A percentile compares a stretch with the other conserved stretches of the same genome.
Evolutionary conservation across 1,140 invertebrate species (phyloP).

Genomic region (Pseudobourletiella spinata): DNA sequence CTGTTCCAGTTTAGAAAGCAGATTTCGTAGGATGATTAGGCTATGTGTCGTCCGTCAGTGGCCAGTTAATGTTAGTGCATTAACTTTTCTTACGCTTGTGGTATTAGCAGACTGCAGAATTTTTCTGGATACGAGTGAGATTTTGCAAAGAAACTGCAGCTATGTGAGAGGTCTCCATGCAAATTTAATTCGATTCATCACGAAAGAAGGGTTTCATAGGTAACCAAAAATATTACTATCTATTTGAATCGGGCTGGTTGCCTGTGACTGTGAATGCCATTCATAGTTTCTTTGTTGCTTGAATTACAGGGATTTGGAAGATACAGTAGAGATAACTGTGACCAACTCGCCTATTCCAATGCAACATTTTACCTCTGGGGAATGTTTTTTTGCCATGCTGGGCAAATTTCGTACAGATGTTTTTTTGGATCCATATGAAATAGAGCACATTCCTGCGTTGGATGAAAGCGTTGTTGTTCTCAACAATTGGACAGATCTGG

Average conservation of each 20-base stretch:
- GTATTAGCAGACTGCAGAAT: no score
- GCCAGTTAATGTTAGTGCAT: no score
- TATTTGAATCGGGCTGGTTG: neutral
- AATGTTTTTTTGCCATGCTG: slow-evolving; percentile 29
- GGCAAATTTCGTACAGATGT: slow-evolving; percentile 21
- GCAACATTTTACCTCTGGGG: slow-evolving; percentile 22
- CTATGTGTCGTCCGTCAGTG: no score
- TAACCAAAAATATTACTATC: slow-evolving; percentile 9
- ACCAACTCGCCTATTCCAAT: slow-evolving; percentile 31
- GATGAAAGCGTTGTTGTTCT: slow-evolving; percentile 16
- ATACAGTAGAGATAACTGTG: slow-evolving; percentile 33
- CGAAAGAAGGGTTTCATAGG: slow-evolving; percentile 35
- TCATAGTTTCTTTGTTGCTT: no score
- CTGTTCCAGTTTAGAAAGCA: no score
- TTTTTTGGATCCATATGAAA: slow-evolving; percentile 35
- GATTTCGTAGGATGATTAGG: no score
- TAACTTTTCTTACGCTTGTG: no score
- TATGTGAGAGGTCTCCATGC: slow-evolving; percentile 29
- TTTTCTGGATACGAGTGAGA: neutral
- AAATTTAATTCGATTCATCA: slow-evolving; percentile 34
- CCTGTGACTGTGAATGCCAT: no score
- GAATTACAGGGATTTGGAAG: slow-evolving; percentile 29
- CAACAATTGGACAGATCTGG: slow-evolving; percentile 35
- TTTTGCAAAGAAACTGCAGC: slow-evolving; percentile 22
- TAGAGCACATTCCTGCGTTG: slow-evolving; percentile 9